Evolutionary conservation across 1,140 invertebrate genomes (phyloP).

Genomic region (Homarus americanus): DNA sequence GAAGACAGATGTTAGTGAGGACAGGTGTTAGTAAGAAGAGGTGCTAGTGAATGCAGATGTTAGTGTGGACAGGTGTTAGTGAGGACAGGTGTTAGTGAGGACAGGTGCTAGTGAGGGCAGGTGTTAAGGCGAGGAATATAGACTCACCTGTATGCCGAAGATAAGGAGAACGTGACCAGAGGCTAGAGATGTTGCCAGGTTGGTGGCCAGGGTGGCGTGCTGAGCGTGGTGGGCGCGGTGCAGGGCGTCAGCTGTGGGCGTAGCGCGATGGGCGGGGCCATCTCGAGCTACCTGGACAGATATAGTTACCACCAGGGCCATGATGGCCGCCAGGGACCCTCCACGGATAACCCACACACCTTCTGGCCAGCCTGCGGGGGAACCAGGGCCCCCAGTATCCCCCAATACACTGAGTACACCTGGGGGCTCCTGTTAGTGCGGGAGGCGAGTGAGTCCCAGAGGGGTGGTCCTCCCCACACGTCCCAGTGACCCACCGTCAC

Average conservation of each 20-base stretch:
- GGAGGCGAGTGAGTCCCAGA: constrained; percentile 54
- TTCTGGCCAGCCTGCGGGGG: constrained; percentile 55
- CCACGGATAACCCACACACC: constrained; percentile 59
- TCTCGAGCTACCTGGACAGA: constrained; percentile 54
- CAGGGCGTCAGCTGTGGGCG: constrained; percentile 27
- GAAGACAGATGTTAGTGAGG: no score
- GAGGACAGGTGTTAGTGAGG: no score
- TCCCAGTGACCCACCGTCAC: constrained; percentile 56
- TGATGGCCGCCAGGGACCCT: constrained; percentile 44
- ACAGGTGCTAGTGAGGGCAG: no score
- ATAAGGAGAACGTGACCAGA: constrained; percentile 55
- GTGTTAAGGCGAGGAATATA: no score
- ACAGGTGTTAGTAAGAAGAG: no score
- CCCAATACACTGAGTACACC: constrained; percentile 48
- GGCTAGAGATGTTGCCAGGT: constrained; percentile 54
- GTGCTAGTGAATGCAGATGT: no score
- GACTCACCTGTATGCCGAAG: constrained; percentile 56
- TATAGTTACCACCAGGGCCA: constrained; percentile 54
- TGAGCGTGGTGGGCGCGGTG: constrained; percentile 45
- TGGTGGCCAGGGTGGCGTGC: constrained; percentile 57
- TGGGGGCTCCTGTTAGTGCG: neutral
- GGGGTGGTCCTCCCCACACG: constrained; percentile 52
- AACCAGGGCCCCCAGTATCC: constrained; percentile 51
- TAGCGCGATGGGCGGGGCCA: constrained; percentile 34
- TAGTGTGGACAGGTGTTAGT: no score